phyloP scores from a whole-genome alignment of 2,888 invertebrate genomes.

The Lasioglossum calceatum region DNA sequence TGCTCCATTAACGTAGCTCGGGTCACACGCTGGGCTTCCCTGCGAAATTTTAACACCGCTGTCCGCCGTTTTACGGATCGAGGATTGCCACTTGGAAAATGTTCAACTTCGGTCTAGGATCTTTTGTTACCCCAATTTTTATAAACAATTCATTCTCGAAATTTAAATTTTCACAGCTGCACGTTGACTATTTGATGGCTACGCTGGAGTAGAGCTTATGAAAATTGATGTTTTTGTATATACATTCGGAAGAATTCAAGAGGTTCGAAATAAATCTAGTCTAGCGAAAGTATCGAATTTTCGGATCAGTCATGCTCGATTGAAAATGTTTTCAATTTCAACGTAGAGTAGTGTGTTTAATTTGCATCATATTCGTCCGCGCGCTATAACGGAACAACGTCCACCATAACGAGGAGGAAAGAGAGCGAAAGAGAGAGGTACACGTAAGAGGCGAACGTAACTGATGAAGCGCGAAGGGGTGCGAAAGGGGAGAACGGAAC shows the following conservation, averaged over 20 bases:
- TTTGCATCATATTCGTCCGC: neutral
- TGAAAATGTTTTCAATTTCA: neutral
- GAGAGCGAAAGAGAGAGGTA: conserved; percentile 17
- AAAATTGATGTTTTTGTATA: neutral
- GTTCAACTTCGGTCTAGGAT: neutral
- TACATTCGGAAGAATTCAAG: neutral
- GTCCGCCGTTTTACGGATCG: neutral
- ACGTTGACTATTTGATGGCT: neutral
- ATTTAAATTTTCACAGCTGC: neutral
- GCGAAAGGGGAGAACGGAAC: conserved; percentile 51
- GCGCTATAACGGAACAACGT: conserved; percentile 38
- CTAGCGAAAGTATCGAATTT: neutral
- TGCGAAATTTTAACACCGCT: neutral
- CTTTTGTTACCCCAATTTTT: neutral
- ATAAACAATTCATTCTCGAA: neutral
- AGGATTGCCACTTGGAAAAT: neutral
- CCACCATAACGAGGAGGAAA: conserved; percentile 44
- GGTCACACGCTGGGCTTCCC: neutral
- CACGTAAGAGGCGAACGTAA: conserved; percentile 58
- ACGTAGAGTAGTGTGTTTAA: neutral
- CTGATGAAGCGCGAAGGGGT: conserved; percentile 67
- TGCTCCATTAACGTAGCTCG: neutral
- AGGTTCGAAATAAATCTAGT: neutral
- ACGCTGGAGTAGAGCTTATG: neutral
- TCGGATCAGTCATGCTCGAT: neutral